Evolutionary conservation across 2,797 vertebrate genomes (phyloP).

Genomic region (Sebastes cheni): DNA sequence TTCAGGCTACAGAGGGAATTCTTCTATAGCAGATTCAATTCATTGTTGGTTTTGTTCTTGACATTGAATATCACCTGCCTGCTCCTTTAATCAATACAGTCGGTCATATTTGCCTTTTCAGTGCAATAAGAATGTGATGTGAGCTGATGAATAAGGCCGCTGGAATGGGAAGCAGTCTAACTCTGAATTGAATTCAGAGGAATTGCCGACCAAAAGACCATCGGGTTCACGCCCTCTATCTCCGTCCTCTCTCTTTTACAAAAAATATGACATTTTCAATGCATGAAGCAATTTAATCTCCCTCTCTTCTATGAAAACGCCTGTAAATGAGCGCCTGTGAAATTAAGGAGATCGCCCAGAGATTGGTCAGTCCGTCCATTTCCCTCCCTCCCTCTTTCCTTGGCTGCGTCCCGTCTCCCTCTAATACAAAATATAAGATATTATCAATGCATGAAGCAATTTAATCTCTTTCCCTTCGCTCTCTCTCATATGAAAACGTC

Average conservation of each 20-base stretch:
- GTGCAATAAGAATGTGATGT: conserved; percentile 45
- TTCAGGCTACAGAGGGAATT: neutral
- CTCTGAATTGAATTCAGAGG: conserved; percentile 69
- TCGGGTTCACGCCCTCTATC: conserved; percentile 70
- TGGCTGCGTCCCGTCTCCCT: conserved; percentile 42
- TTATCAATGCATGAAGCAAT: conserved; percentile 84
- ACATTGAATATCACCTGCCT: conserved; percentile 22
- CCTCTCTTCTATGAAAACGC: conserved; percentile 64
- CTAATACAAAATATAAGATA: conserved; percentile 78
- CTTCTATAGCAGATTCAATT: neutral
- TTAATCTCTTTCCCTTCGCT: conserved; percentile 71
- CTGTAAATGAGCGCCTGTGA: conserved; percentile 74
- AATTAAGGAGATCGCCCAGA: conserved; percentile 71
- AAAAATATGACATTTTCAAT: conserved; percentile 82
- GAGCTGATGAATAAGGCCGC: conserved; percentile 46
- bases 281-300: conserved; percentile 81
- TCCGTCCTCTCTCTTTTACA: conserved; percentile 66
- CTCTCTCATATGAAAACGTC: conserved; percentile 73
- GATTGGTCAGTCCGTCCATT: conserved; percentile 68
- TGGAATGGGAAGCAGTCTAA: conserved; percentile 47
- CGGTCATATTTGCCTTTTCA: conserved; percentile 44
- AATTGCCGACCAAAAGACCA: conserved; percentile 61
- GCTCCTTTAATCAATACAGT: conserved; percentile 44
- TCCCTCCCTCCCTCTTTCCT: conserved; percentile 36
- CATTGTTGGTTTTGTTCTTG: conserved; percentile 29